phyloP scores from a whole-genome alignment of 92 coral and sea anemone species.

The Parazoanthus atlanticus region DNA sequence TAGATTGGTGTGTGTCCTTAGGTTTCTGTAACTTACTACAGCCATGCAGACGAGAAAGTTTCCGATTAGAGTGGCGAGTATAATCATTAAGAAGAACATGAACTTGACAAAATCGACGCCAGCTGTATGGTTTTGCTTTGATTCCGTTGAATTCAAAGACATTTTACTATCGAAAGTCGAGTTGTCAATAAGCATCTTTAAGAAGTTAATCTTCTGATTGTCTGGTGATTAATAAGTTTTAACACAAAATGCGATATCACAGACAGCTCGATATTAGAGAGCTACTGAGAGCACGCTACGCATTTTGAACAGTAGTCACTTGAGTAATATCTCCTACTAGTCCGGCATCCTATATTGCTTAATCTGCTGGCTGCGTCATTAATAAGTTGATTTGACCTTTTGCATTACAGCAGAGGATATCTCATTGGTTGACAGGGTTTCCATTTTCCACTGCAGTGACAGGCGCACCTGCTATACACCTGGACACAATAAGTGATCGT shows the following conservation, averaged over 20 bases:
- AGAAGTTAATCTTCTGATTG: neutral
- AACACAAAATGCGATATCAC: neutral
- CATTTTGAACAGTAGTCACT: neutral
- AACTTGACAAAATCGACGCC: constrained; percentile 48
- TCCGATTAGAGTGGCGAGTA: constrained; percentile 74
- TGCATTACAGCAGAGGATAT: neutral
- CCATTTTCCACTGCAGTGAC: too few relatives aligned
- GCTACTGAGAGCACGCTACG: neutral
- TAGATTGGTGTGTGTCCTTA: constrained; percentile 78
- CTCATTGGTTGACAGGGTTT: neutral
- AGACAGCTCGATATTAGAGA: neutral
- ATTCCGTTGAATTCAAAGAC: neutral
- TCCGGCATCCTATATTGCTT: neutral
- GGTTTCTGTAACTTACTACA: constrained; percentile 63
- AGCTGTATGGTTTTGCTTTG: neutral
- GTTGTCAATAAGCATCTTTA: neutral
- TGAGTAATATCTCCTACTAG: neutral
- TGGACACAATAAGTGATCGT: neutral
- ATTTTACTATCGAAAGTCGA: neutral
- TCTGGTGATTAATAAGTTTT: neutral
- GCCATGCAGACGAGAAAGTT: constrained; percentile 75
- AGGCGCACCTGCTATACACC: neutral
- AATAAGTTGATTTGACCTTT: neutral
- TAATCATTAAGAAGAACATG: constrained; percentile 57
- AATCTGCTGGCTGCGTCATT: neutral